Conservation (phyloP, 2,888 invertebrate species). For the Sipha maydis region DNA sequence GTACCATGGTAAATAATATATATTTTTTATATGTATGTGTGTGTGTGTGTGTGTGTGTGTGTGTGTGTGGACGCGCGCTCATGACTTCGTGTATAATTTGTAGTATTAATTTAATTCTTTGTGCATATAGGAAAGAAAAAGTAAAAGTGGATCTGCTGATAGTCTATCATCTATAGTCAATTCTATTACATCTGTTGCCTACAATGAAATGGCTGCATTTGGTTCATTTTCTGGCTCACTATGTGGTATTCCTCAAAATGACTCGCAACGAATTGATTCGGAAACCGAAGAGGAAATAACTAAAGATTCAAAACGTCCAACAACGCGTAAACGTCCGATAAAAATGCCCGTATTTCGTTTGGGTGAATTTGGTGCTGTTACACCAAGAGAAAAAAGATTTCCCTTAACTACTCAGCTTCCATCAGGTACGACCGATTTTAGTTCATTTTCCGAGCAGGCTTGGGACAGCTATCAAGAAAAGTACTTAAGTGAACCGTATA, state of each 20-base stretch:
- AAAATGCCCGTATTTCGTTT: constrained; percentile 66
- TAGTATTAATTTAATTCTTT: neutral
- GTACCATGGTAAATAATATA: constrained; percentile 52
- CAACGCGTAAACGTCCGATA: constrained; percentile 63
- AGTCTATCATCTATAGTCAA: constrained; percentile 66
- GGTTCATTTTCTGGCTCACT: constrained; percentile 74
- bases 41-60: too few relatives aligned
- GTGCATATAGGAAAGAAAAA: constrained; percentile 69
- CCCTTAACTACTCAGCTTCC: constrained; percentile 62
- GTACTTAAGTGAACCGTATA: constrained; percentile 90
- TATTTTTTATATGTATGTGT: too few relatives aligned
- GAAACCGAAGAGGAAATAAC: constrained; percentile 67
- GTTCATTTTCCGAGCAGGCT: constrained; percentile 89
- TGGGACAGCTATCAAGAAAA: constrained; percentile 97
- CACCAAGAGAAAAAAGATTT: constrained; percentile 63
- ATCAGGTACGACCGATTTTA: constrained; percentile 69
- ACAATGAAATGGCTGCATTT: constrained; percentile 73
- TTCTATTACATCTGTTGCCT: constrained; percentile 7
- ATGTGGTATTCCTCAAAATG: constrained; percentile 68
- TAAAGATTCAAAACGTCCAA: constrained; percentile 63
- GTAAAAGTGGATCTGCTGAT: constrained; percentile 73
- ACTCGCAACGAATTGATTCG: constrained; percentile 68
- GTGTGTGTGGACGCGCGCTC: too few relatives aligned
- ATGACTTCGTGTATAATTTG: neutral
- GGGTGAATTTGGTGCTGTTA: constrained; percentile 65